A percentile compares a stretch with the other conserved stretches of the same genome.
These are phyloP conservation scores for Poecile atricapillus DNA, from an alignment of 2,113 vertebrate genomes.

Conservation along the genomic window DNA sequence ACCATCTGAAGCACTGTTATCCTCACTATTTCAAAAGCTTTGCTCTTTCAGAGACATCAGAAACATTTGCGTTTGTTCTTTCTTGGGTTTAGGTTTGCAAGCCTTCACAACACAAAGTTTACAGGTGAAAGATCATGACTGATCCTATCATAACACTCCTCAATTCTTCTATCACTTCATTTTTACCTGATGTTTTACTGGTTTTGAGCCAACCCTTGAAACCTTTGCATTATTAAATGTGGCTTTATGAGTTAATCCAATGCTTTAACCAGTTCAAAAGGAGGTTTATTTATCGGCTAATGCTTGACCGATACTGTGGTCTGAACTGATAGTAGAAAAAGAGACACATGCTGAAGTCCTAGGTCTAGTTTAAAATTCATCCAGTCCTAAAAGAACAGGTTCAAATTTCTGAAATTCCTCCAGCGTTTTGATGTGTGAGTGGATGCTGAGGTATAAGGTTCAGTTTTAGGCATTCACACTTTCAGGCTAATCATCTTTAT, in stretches of 20 bases:
- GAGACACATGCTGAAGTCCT: not conserved
- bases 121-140: not conserved
- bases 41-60: slow-evolving; percentile 13
- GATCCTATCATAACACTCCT: not conserved
- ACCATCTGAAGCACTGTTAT: not conserved
- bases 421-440: not conserved
- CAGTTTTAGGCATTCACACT: not conserved
- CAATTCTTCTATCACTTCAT: not conserved
- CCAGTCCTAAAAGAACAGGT: not conserved
- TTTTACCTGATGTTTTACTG: not conserved
- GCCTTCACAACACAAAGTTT: not conserved
- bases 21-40: not conserved
- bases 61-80: not conserved
- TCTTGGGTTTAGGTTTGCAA: not conserved
- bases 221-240: not conserved
- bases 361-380: not conserved
- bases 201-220: not conserved
- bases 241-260: not conserved
- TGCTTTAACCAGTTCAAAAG: not conserved
- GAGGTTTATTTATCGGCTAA: not conserved
- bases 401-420: not conserved
- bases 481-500: not conserved
- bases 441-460: not conserved
- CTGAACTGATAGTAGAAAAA: slow-evolving; percentile 4
- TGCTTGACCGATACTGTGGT: not conserved